Percentiles rank a stretch among this genome's conserved stretches.
Conservation (phyloP, 2,113 vertebrate genomes). For the Silurus meridionalis region DNA sequence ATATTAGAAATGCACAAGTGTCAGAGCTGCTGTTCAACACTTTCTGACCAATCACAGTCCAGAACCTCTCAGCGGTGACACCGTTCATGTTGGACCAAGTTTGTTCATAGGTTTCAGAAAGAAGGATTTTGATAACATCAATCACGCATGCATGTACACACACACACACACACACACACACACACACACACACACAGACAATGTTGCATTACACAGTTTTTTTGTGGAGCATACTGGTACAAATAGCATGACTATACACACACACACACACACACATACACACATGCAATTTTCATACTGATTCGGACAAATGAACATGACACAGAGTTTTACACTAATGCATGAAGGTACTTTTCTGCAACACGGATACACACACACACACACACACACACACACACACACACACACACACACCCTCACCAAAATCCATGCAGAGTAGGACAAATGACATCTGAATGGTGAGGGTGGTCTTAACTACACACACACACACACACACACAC, state of each 20-base stretch:
- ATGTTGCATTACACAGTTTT: background rate
- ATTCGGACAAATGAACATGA: too few relatives aligned
- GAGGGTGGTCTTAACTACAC: background rate
- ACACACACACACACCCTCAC: background rate
- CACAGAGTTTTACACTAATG: background rate
- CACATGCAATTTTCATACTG: too few relatives aligned
- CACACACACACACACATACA: too few relatives aligned
- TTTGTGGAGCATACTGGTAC: too few relatives aligned
- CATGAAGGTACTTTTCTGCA: background rate
- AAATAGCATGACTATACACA: too few relatives aligned
- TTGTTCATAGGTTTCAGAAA: background rate
- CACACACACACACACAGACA: too few relatives aligned
- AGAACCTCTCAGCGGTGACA: background rate
- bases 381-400: background rate
- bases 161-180: too few relatives aligned
- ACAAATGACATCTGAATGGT: background rate
- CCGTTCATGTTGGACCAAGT: background rate
- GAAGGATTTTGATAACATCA: background rate
- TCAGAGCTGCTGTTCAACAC: background rate
- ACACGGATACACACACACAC: background rate
- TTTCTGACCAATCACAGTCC: background rate
- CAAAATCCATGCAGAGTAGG: background rate
- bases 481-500: conserved; percentile 22
- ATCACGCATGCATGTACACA: background rate
- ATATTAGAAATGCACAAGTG: too few relatives aligned